A percentile compares a stretch with the other conserved stretches of the same genome.
Evolutionary conservation across 2,797 vertebrate species (phyloP).

Genomic region (Cottoperca gobio): DNA sequence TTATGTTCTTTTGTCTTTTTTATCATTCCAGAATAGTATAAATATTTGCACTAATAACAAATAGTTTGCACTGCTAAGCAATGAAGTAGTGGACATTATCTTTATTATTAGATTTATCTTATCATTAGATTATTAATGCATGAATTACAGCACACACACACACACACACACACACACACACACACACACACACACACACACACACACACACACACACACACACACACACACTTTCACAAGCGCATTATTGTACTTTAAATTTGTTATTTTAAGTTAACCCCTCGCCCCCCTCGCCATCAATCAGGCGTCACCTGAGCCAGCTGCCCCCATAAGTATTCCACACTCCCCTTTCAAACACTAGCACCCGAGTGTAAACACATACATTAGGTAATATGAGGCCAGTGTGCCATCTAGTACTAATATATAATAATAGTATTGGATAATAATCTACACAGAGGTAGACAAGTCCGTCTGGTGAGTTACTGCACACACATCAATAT

Average conservation of each 20-base stretch:
- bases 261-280: background rate
- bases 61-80: background rate
- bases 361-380: conserved; percentile 20
- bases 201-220: background rate
- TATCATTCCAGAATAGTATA: background rate
- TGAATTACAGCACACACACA: background rate
- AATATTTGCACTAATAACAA: background rate
- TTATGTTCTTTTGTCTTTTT: background rate
- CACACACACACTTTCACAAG: background rate
- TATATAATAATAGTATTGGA: background rate
- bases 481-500: background rate
- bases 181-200: background rate
- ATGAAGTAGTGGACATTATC: background rate
- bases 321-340: conserved; percentile 66
- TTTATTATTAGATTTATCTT: background rate
- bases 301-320: conserved; percentile 27
- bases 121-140: background rate
- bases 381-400: conserved; percentile 29
- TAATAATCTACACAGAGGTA: background rate
- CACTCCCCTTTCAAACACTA: conserved; percentile 28
- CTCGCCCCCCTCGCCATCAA: background rate
- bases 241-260: conserved; percentile 14
- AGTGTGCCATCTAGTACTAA: conserved; percentile 2
- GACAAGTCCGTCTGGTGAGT: background rate
- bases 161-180: background rate